Evolutionary conservation across 1,140 invertebrate genomes (phyloP).

Genomic region (Drosophila arawakana): DNA sequence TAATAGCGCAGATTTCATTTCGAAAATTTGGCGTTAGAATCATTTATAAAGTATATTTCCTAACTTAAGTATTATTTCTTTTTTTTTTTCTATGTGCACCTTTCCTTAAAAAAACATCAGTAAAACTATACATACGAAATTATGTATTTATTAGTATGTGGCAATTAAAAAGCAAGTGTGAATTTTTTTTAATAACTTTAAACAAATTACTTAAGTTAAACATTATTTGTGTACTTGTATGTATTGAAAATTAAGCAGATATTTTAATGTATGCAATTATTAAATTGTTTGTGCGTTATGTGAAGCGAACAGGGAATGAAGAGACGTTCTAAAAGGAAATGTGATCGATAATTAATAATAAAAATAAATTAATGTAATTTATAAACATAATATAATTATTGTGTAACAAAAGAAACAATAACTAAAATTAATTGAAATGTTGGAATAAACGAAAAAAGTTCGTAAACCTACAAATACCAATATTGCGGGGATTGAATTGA

Average conservation of each 20-base stretch:
- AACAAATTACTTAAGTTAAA: constrained; percentile 42
- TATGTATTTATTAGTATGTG: constrained; percentile 39
- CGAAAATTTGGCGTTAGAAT: constrained; percentile 69
- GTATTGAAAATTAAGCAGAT: constrained; percentile 35
- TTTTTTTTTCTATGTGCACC: constrained; percentile 28
- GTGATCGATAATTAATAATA: constrained; percentile 83
- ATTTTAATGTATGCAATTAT: constrained; percentile 41
- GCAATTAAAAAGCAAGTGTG: constrained; percentile 14
- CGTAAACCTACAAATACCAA: background rate
- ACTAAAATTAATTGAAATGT: constrained; percentile 70
- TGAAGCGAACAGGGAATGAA: constrained; percentile 71
- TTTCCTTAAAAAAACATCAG: constrained; percentile 11
- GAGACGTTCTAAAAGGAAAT: constrained; percentile 80
- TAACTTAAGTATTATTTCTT: constrained; percentile 41
- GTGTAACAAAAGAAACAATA: constrained; percentile 71
- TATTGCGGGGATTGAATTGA: too few species aligned
- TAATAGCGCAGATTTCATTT: constrained; percentile 77
- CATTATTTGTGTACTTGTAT: constrained; percentile 54
- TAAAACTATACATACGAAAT: constrained; percentile 24
- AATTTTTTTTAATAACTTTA: constrained; percentile 50
- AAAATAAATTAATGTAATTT: constrained; percentile 62
- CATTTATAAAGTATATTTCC: constrained; percentile 31
- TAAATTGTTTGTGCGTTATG: constrained; percentile 56
- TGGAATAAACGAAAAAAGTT: constrained; percentile 64
- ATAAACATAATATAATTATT: constrained; percentile 68